Conservation (phyloP, 1,140 invertebrate species). For the Alviniconcha marisindica region DNA sequence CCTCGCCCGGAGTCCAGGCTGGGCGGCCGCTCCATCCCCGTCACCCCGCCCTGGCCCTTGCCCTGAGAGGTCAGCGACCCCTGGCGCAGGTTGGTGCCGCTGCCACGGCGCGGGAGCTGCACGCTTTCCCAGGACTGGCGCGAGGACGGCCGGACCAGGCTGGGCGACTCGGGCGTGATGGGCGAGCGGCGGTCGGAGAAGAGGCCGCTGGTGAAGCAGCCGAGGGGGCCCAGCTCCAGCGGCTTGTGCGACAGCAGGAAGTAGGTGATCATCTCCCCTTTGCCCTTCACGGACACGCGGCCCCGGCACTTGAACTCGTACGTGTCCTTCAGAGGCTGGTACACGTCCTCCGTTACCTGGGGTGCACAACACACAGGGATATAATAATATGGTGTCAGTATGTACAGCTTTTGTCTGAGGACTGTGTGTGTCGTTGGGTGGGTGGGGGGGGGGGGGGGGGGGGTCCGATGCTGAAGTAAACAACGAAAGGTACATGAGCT, state of each 20-base stretch:
- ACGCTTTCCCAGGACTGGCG: slow-evolving; percentile 41
- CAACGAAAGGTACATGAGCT: too few species aligned
- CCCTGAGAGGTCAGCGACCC: slow-evolving; percentile 48
- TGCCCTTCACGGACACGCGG: slow-evolving; percentile 93
- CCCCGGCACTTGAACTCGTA: slow-evolving; percentile 93
- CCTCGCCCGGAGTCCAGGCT: slow-evolving; percentile 54
- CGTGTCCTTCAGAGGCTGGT: slow-evolving; percentile 76
- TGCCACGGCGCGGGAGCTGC: slow-evolving; percentile 35
- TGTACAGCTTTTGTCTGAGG: too few species aligned
- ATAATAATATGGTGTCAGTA: neutral
- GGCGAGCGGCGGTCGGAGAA: slow-evolving; percentile 46
- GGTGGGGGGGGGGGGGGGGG: too few species aligned
- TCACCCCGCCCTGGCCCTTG: slow-evolving; percentile 36
- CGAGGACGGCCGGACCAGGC: slow-evolving; percentile 36
- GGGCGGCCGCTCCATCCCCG: slow-evolving; percentile 49
- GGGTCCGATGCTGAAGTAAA: too few species aligned
- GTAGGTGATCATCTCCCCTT: slow-evolving; percentile 93
- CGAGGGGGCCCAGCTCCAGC: slow-evolving; percentile 21
- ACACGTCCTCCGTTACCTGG: slow-evolving; percentile 77
- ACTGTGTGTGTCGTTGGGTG: too few species aligned
- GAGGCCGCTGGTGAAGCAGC: slow-evolving; percentile 21
- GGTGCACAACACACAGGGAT: slow-evolving; percentile 40
- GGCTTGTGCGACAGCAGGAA: slow-evolving; percentile 81
- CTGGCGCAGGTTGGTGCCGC: slow-evolving; percentile 41
- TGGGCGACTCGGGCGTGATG: slow-evolving; percentile 48